Evolutionary conservation across 2,888 invertebrate genomes (phyloP).

Genomic region (Hesperia comma): DNA sequence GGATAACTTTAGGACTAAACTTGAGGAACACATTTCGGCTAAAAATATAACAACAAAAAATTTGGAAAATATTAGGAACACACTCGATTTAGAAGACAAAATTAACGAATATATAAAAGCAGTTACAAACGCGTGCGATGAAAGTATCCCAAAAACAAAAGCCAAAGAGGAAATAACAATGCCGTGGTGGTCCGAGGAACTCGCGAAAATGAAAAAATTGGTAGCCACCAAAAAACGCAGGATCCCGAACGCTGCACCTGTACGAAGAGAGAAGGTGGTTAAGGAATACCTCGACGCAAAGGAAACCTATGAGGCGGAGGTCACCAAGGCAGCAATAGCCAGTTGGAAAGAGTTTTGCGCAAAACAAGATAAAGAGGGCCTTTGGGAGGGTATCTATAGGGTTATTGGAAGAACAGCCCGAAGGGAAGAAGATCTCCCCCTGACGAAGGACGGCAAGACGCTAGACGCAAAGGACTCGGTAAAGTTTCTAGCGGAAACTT

Average conservation of each 20-base stretch:
- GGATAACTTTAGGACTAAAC: no score
- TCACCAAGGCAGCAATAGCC: constrained; percentile 19
- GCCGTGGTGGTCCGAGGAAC: constrained; percentile 13
- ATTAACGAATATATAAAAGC: neutral
- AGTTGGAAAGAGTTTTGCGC: constrained; percentile 39
- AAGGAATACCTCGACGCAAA: constrained; percentile 16
- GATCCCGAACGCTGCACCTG: constrained; percentile 17
- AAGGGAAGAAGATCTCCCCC: constrained; percentile 22
- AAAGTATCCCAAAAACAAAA: constrained; percentile 12
- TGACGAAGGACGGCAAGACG: constrained; percentile 12
- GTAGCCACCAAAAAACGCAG: neutral
- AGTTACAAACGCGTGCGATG: neutral
- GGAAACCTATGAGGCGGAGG: constrained; percentile 12
- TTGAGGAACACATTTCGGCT: no score
- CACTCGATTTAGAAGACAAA: no score
- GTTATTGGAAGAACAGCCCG: constrained; percentile 26
- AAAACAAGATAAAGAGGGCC: constrained; percentile 31
- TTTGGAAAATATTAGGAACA: no score
- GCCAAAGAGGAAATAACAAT: neutral
- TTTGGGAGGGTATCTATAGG: constrained; percentile 39
- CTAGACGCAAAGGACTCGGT: constrained; percentile 29
- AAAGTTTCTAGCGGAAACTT: constrained; percentile 20
- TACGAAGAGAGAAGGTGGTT: constrained; percentile 7
- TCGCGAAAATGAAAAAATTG: no score
- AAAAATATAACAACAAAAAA: neutral